A percentile compares a stretch with the other conserved stretches of the same genome.
phyloP scores from a whole-genome alignment of 2,888 invertebrate species.

The Apantesis nais region DNA sequence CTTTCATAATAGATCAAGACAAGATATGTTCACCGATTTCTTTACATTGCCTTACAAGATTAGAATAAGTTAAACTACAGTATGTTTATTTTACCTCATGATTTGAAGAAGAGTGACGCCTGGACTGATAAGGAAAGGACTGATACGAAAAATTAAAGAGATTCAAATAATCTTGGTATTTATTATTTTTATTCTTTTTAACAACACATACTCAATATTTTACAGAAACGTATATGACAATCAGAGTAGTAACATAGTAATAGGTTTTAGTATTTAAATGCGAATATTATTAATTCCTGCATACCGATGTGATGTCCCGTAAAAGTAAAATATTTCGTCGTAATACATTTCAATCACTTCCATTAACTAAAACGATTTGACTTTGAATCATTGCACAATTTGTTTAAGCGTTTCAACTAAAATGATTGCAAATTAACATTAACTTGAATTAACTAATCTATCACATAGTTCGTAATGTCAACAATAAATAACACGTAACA shows the following conservation, averaged over 20 bases:
- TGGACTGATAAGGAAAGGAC: not conserved
- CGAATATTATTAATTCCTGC: slow-evolving; percentile 74
- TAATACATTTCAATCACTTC: slow-evolving; percentile 53
- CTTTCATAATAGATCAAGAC: no score
- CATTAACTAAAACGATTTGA: slow-evolving; percentile 56
- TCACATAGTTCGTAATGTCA: slow-evolving; percentile 77
- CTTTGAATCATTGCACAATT: slow-evolving; percentile 61
- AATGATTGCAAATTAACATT: slow-evolving; percentile 75
- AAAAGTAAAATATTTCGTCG: slow-evolving; percentile 48
- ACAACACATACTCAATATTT: slow-evolving; percentile 87
- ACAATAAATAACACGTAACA: slow-evolving; percentile 85
- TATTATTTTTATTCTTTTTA: slow-evolving; percentile 86
- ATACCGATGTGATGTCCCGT: slow-evolving; percentile 60
- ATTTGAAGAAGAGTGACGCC: not conserved
- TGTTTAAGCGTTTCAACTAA: slow-evolving; percentile 66
- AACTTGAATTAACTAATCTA: slow-evolving; percentile 77
- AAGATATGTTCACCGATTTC: no score
- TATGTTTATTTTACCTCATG: not conserved
- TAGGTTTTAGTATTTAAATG: slow-evolving; percentile 81
- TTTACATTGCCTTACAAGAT: no score
- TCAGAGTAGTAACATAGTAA: slow-evolving; percentile 83
- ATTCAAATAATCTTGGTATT: slow-evolving; percentile 72
- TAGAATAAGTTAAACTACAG: no score
- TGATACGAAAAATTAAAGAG: slow-evolving; percentile 48
- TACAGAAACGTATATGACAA: slow-evolving; percentile 86